phyloP scores from a whole-genome alignment of 2,113 vertebrate genomes.

The Pseudonaja textilis region DNA sequence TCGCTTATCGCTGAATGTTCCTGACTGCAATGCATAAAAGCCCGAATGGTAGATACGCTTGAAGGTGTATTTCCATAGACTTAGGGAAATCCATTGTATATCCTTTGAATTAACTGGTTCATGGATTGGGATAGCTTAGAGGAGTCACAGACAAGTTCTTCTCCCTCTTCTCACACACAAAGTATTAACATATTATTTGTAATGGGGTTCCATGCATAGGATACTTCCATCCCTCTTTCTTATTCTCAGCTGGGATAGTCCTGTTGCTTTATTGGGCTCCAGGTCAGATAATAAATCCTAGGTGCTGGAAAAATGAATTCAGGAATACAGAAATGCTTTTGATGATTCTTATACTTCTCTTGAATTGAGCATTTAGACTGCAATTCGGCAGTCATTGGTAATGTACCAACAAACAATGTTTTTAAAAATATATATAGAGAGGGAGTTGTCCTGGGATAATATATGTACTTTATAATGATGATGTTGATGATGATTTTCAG shows the following conservation, averaged over 20 bases:
- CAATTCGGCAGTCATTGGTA: not conserved
- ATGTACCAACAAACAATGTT: not conserved
- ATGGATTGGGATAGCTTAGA: not conserved
- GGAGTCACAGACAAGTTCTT: conserved; percentile 30
- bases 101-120: not conserved
- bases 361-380: not conserved
- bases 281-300: conserved; percentile 15
- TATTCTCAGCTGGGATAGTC: conserved; percentile 31
- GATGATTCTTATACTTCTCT: not conserved
- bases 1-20: conserved; percentile 27
- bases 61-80: not conserved
- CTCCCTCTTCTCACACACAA: not conserved
- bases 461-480: not conserved
- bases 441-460: not conserved
- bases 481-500: not conserved
- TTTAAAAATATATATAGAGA: not conserved
- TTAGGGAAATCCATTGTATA: not conserved
- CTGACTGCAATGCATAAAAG: not conserved
- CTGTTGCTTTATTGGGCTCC: conserved; percentile 20
- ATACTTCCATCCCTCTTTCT: not conserved
- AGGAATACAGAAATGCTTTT: conserved; percentile 20
- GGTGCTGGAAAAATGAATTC: conserved; percentile 2
- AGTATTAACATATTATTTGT: not conserved
- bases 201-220: conserved; percentile 11
- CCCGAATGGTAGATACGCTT: not conserved